Conservation (phyloP, 1,140 invertebrate genomes). For the Drosophila bocki region DNA sequence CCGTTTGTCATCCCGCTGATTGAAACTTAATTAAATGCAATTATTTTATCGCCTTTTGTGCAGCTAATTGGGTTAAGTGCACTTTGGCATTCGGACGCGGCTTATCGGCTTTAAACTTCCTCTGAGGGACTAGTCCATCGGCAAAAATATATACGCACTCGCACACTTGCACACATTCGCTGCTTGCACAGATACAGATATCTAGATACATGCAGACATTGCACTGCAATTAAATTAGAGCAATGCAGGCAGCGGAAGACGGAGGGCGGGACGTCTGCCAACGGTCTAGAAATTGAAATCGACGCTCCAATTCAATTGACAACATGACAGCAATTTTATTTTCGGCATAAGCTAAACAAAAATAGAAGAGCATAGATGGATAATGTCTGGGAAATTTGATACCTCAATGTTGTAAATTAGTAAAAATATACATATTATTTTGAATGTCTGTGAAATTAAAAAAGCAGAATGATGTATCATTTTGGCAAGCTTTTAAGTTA, state of each 20-base stretch:
- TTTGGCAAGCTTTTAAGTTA: not conserved
- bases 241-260: slow-evolving; percentile 5
- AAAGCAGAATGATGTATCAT: not conserved
- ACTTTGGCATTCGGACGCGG: slow-evolving; percentile 23
- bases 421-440: not conserved
- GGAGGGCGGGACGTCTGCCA: slow-evolving; percentile 14
- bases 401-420: not conserved
- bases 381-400: not conserved
- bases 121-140: slow-evolving; percentile 59
- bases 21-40: slow-evolving; percentile 79
- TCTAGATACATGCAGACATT: slow-evolving; percentile 28
- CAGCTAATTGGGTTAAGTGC: slow-evolving; percentile 79
- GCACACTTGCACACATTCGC: not conserved
- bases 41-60: slow-evolving; percentile 76
- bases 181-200: slow-evolving; percentile 10
- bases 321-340: slow-evolving; percentile 49
- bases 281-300: slow-evolving; percentile 34
- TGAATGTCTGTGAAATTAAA: not conserved
- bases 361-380: slow-evolving; percentile 7
- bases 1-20: slow-evolving; percentile 21
- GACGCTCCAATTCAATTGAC: slow-evolving; percentile 64
- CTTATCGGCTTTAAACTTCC: slow-evolving; percentile 65
- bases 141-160: slow-evolving; percentile 25
- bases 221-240: slow-evolving; percentile 48
- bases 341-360: slow-evolving; percentile 28